A percentile compares a stretch with the other conserved stretches of the same genome.
phyloP scores from a whole-genome alignment of 2,888 invertebrate genomes.

The Globia sparganii region DNA sequence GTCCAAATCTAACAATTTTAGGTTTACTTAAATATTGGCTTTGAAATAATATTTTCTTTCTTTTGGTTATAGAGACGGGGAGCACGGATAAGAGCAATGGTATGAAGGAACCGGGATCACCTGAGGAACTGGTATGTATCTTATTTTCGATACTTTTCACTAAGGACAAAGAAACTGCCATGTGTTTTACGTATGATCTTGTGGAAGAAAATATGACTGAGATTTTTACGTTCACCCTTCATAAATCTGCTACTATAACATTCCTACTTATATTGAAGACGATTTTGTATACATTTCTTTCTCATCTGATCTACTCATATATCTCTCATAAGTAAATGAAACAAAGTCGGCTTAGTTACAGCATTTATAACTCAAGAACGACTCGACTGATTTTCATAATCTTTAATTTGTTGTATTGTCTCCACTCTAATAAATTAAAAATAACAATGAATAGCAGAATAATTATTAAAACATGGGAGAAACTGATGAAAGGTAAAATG shows the following conservation, averaged over 20 bases:
- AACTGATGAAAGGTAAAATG: no score
- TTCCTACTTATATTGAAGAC: not conserved
- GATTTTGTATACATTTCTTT: not conserved
- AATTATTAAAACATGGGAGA: no score
- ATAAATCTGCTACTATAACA: not conserved
- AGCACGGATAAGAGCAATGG: conserved; percentile 94
- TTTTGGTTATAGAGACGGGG: conserved; percentile 92
- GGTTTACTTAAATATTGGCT: not conserved
- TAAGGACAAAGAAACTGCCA: no score
- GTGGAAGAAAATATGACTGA: not conserved
- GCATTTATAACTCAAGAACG: no score
- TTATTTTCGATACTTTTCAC: not conserved
- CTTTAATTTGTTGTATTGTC: no score
- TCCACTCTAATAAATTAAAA: no score
- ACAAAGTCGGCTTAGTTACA: no score
- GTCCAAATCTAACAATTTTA: not conserved
- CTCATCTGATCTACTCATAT: not conserved
- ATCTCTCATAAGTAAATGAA: no score
- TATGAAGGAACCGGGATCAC: conserved; percentile 96
- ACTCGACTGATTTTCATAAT: no score
- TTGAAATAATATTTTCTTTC: conserved; percentile 40
- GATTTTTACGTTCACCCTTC: not conserved
- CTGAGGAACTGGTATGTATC: conserved; percentile 94
- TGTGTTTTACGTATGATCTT: not conserved
- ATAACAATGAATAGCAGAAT: no score